These are phyloP conservation scores for Beroe ovata DNA, from an alignment of 37 sponge, comb jelly and placozoan species.

Conservation along the genomic window DNA sequence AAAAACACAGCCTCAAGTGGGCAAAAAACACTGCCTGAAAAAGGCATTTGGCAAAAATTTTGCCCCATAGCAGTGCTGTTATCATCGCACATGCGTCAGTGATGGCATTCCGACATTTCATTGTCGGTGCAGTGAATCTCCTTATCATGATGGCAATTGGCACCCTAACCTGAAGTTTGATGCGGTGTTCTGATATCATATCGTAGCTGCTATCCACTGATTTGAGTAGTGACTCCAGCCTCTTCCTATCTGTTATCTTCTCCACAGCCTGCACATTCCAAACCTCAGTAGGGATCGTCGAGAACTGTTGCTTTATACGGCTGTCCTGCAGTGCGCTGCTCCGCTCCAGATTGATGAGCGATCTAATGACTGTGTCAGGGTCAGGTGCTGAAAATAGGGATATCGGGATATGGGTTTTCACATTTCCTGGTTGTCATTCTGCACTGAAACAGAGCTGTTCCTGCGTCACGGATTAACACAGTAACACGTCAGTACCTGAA, in stretches of 20 bases:
- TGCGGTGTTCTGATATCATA: slow-evolving; percentile 23
- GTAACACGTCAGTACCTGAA: slow-evolving; percentile 49
- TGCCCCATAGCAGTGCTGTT: too few relatives aligned
- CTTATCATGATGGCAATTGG: too few relatives aligned
- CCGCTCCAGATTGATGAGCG: slow-evolving; percentile 50
- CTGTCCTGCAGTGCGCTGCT: slow-evolving; percentile 54
- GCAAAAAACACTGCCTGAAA: too few relatives aligned
- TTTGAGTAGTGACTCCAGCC: slow-evolving; percentile 20
- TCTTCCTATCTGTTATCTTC: slow-evolving; percentile 53
- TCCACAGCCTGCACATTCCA: slow-evolving; percentile 56
- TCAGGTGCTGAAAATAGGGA: slow-evolving; percentile 10
- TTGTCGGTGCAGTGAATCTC: too few relatives aligned
- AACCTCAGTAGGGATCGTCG: slow-evolving; percentile 28
- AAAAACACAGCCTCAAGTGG: too few relatives aligned
- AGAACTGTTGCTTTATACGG: slow-evolving; percentile 47
- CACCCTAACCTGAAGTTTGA: slow-evolving; percentile 19
- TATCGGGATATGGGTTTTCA: too few relatives aligned
- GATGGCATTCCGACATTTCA: too few relatives aligned
- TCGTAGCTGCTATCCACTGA: slow-evolving; percentile 34
- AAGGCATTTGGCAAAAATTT: too few relatives aligned
- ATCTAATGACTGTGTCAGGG: slow-evolving; percentile 45
- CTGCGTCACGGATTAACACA: too few relatives aligned
- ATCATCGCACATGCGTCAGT: too few relatives aligned
- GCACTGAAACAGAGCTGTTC: too few relatives aligned
- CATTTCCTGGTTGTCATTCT: too few relatives aligned